Percentiles rank a stretch among this genome's conserved stretches.
Conservation (phyloP, 2,113 vertebrate species). For the Rallus limicola region DNA sequence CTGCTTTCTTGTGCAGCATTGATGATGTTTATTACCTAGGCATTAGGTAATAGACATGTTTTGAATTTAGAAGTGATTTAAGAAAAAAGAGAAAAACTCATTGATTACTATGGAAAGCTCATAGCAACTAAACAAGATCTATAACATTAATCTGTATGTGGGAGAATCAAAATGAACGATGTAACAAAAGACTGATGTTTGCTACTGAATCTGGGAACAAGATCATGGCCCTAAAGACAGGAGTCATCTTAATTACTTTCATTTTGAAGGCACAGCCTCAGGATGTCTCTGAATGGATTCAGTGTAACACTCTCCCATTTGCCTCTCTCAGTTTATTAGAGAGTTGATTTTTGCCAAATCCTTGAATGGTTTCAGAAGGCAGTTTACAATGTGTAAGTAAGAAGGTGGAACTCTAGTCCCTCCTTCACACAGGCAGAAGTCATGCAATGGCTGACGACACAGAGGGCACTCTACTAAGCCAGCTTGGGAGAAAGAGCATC, state of each 20-base stretch:
- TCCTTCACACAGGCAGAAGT: not conserved
- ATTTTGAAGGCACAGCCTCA: not conserved
- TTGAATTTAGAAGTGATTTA: not conserved
- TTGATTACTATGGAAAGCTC: not conserved
- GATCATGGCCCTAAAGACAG: not conserved
- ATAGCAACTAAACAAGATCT: not conserved
- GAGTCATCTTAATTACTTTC: not conserved
- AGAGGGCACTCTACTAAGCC: not conserved
- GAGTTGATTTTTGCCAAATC: not conserved
- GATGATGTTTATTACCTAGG: slow-evolving; percentile 96
- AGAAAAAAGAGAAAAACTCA: not conserved
- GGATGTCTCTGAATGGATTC: not conserved
- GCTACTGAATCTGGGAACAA: not conserved
- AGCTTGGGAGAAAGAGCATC: not conserved
- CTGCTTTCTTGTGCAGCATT: slow-evolving; percentile 96
- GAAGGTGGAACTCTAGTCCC: not conserved
- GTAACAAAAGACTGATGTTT: not conserved
- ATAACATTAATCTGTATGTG: not conserved
- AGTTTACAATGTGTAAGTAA: not conserved
- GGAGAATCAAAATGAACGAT: not conserved
- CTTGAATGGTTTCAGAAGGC: not conserved
- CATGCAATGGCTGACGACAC: not conserved
- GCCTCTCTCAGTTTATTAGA: not conserved
- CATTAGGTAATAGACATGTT: not conserved
- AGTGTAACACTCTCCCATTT: not conserved